Evolutionary conservation across 2,888 invertebrate species (phyloP).

Genomic region (Ennomos erosarius): DNA sequence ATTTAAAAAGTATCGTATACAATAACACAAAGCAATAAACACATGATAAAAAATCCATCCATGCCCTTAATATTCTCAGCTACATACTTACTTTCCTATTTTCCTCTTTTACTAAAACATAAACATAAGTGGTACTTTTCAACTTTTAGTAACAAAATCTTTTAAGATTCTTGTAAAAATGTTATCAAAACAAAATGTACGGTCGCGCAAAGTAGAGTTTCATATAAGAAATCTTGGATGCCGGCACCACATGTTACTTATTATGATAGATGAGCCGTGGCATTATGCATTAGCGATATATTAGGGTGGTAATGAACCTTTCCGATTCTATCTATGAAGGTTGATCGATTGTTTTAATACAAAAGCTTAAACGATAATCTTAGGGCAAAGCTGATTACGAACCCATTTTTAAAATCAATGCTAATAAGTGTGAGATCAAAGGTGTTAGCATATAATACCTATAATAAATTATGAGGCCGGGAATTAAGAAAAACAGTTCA

Average conservation of each 20-base stretch:
- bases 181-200: slow-evolving; percentile 23
- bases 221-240: slow-evolving; percentile 28
- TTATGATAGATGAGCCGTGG: slow-evolving; percentile 39
- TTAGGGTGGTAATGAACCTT: slow-evolving; percentile 28
- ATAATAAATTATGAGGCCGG: too few relatives aligned
- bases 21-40: too few relatives aligned
- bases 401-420: too few relatives aligned
- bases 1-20: too few relatives aligned
- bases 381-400: slow-evolving; percentile 4
- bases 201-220: slow-evolving; percentile 32
- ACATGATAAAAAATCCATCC: too few relatives aligned
- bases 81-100: neutral
- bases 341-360: slow-evolving; percentile 25
- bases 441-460: too few relatives aligned
- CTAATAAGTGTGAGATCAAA: too few relatives aligned
- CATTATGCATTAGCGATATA: slow-evolving; percentile 30
- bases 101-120: slow-evolving; percentile 5
- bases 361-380: neutral
- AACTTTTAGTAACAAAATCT: slow-evolving; percentile 9
- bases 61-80: too few relatives aligned
- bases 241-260: slow-evolving; percentile 34
- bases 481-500: too few relatives aligned
- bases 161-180: slow-evolving; percentile 15
- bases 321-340: slow-evolving; percentile 28
- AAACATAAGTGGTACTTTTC: slow-evolving; percentile 4